A percentile compares a stretch with the other conserved stretches of the same genome.
phyloP scores from a whole-genome alignment of 1,140 invertebrate species.

The Papilio aristodemus region DNA sequence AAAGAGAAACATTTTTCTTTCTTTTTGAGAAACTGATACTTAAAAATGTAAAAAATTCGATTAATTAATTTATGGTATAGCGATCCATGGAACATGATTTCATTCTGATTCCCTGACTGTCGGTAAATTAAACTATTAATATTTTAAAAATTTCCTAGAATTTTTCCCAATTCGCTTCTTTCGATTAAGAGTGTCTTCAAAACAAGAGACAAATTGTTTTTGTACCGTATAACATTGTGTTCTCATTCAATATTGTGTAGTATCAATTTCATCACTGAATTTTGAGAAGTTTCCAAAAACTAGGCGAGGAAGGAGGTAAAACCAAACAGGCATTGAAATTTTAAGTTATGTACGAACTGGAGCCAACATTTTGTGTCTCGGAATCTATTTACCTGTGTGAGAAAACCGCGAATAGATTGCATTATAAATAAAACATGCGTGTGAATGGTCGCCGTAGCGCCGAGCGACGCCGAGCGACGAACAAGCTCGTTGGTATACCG shows the following conservation, averaged over 20 bases:
- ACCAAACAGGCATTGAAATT: background rate
- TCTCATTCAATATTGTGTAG: background rate
- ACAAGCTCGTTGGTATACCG: background rate
- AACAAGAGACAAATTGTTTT: background rate
- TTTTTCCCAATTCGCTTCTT: background rate
- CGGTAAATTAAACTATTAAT: conserved; percentile 6
- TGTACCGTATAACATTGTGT: too few species aligned
- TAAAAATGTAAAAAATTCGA: too few species aligned
- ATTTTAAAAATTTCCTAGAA: background rate
- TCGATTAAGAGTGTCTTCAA: background rate
- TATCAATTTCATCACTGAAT: background rate
- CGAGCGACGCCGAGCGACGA: background rate
- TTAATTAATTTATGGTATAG: too few species aligned
- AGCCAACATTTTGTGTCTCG: background rate
- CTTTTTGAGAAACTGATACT: too few species aligned
- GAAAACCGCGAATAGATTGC: background rate
- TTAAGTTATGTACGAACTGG: background rate
- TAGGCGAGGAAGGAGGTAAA: too few species aligned
- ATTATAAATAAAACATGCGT: conserved; percentile 19
- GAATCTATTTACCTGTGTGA: conserved; percentile 25
- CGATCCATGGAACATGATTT: too few species aligned
- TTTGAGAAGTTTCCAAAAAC: too few species aligned
- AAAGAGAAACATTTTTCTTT: too few species aligned
- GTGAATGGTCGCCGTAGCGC: background rate
- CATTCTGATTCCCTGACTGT: background rate